These are phyloP conservation scores for Montipora capricornis DNA, from an alignment of 64 coral and sea anemone genomes.

Conservation along the genomic window DNA sequence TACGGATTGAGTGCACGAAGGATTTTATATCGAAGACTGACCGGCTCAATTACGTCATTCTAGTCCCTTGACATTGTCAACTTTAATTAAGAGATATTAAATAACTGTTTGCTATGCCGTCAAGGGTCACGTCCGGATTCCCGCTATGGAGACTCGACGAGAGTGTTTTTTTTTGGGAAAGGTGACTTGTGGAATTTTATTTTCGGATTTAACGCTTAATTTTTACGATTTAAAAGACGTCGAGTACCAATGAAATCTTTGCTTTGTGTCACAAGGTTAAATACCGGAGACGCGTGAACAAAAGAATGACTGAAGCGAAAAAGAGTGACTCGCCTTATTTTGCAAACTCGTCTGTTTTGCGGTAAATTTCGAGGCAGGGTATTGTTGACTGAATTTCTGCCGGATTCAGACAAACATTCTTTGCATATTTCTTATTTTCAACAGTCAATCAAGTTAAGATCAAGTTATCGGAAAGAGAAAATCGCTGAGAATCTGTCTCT, in stretches of 20 bases:
- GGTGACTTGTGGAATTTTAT: neutral
- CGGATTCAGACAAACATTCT: neutral
- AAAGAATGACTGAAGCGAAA: neutral
- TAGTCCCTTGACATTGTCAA: constrained; percentile 20
- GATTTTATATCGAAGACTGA: constrained; percentile 1
- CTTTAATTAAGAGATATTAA: constrained; percentile 56
- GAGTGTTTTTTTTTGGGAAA: neutral
- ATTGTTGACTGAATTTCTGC: neutral
- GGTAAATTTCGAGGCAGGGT: neutral
- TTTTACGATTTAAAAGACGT: neutral
- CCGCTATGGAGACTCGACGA: neutral
- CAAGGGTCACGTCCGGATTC: constrained; percentile 21
- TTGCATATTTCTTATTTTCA: constrained; percentile 9
- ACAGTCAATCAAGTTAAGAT: neutral
- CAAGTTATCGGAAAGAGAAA: neutral
- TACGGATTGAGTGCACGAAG: neutral
- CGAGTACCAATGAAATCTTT: neutral
- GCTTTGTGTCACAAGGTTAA: constrained; percentile 48
- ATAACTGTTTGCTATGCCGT: constrained; percentile 20
- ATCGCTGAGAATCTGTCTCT: neutral
- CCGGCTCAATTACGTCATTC: constrained; percentile 41
- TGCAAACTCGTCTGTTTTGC: neutral
- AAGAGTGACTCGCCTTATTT: neutral
- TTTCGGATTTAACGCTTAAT: neutral
- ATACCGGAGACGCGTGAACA: neutral